These are phyloP conservation scores for Rhynchonycteris naso DNA, from an alignment of 2,797 vertebrate species.

Conservation along the genomic window DNA sequence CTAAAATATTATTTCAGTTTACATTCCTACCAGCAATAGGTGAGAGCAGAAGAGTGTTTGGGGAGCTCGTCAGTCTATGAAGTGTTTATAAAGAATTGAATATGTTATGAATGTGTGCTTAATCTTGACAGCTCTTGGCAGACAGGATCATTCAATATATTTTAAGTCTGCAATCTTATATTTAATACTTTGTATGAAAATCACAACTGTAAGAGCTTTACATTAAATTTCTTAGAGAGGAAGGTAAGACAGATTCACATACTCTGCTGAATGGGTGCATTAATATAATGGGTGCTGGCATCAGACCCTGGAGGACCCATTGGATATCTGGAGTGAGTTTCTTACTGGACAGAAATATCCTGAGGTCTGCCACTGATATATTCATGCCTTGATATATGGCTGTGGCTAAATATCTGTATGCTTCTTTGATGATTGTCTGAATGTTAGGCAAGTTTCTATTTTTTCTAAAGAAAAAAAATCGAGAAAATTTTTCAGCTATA, in stretches of 20 bases:
- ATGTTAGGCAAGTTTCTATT: neutral
- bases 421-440: neutral
- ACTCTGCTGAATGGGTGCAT: neutral
- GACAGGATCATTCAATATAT: neutral
- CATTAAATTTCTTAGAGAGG: slow-evolving; percentile 3
- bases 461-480: slow-evolving; percentile 1
- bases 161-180: neutral
- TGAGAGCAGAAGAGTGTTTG: slow-evolving; percentile 28
- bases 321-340: neutral
- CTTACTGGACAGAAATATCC: neutral
- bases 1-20: slow-evolving; percentile 50
- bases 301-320: neutral
- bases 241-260: slow-evolving; percentile 16
- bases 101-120: neutral
- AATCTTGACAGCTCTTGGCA: slow-evolving; percentile 41
- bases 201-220: neutral
- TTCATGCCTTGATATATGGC: neutral
- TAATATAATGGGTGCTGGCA: neutral
- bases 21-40: neutral
- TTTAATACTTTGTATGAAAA: slow-evolving; percentile 32
- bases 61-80: neutral
- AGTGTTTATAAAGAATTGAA: neutral
- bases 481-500: neutral
- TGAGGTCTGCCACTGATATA: neutral
- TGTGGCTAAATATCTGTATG: neutral